Conservation (phyloP, 2,797 vertebrate species). For the Siniperca undulata region DNA sequence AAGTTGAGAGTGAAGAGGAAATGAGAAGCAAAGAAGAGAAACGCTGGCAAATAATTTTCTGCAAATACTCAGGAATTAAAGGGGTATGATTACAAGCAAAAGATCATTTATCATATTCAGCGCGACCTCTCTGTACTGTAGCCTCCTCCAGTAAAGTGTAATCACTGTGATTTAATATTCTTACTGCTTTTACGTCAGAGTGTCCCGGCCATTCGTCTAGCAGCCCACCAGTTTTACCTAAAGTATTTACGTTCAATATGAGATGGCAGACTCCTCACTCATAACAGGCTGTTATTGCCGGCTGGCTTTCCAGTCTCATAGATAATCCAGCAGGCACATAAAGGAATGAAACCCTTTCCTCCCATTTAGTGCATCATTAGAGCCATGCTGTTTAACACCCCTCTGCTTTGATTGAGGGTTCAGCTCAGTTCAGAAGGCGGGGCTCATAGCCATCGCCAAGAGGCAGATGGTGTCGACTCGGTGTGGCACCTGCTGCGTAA, state of each 20-base stretch:
- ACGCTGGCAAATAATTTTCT: constrained; percentile 7
- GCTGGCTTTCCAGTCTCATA: constrained; percentile 23
- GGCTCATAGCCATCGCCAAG: constrained; percentile 22
- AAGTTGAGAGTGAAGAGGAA: neutral
- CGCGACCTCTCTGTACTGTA: neutral
- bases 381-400: constrained; percentile 53
- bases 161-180: constrained; percentile 59
- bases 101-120: constrained; percentile 52
- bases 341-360: constrained; percentile 52
- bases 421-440: constrained; percentile 37
- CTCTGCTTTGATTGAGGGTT: constrained; percentile 60
- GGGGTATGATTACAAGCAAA: constrained; percentile 26
- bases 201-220: constrained; percentile 36
- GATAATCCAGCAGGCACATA: constrained; percentile 52
- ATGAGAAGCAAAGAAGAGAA: constrained; percentile 13
- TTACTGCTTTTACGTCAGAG: constrained; percentile 21
- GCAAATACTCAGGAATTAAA: constrained; percentile 30
- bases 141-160: constrained; percentile 27
- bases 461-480: constrained; percentile 52
- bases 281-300: constrained; percentile 47
- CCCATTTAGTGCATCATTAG: constrained; percentile 68
- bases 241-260: constrained; percentile 52
- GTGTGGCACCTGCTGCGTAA: constrained; percentile 53
- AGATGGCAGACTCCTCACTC: constrained; percentile 36
- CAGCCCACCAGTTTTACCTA: constrained; percentile 48